These are phyloP conservation scores for Phrynocephalus vlangalii DNA, from an alignment of 2,797 vertebrate species.

Conservation along the genomic window DNA sequence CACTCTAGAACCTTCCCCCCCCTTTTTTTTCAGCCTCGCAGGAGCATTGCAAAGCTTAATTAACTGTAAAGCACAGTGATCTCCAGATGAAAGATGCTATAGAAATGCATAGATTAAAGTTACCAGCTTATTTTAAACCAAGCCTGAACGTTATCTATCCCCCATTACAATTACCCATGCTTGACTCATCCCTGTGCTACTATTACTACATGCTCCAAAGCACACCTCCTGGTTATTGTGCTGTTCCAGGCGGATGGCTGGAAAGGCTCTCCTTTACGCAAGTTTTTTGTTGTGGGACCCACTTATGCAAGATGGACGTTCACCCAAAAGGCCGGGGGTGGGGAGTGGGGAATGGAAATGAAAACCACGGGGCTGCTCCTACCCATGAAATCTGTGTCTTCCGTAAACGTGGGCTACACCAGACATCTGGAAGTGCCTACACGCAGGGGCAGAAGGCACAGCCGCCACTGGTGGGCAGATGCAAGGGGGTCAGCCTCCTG, in stretches of 20 bases:
- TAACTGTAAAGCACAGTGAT: not conserved
- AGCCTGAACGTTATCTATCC: accelerated
- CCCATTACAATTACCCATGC: accelerated
- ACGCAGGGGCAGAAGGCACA: no score
- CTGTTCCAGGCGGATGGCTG: not conserved
- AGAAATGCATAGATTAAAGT: not conserved
- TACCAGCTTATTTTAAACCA: accelerated
- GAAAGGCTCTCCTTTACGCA: not conserved
- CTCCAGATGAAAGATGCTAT: not conserved
- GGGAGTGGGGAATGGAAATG: no score
- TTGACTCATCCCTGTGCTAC: not conserved
- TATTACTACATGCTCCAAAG: not conserved
- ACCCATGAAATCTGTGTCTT: no score
- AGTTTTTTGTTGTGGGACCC: not conserved
- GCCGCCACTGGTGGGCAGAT: no score
- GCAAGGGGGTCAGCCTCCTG: no score
- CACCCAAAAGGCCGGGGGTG: not conserved
- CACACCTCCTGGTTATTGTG: not conserved
- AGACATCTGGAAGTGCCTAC: no score
- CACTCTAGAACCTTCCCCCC: not conserved
- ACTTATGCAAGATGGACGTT: not conserved
- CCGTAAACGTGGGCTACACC: no score
- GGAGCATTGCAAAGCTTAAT: not conserved
- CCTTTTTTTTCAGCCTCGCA: not conserved
- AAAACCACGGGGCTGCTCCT: no score